These are phyloP conservation scores for Anarhynchus alexandrinus DNA, from an alignment of 2,113 vertebrate genomes.

Conservation along the genomic window DNA sequence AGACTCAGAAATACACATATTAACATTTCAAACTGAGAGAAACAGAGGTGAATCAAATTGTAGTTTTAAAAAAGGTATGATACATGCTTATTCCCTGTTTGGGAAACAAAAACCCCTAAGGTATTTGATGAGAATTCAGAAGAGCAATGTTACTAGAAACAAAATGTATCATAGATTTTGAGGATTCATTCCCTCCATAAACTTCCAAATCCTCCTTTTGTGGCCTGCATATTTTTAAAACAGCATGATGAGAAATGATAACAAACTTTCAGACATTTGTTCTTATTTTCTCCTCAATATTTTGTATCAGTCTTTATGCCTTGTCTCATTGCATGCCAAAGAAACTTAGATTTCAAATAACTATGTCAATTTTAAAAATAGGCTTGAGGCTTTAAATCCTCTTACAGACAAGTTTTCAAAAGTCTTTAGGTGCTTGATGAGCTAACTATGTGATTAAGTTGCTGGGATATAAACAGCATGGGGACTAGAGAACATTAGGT, in stretches of 20 bases:
- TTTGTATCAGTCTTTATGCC: background rate
- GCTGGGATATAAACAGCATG: background rate
- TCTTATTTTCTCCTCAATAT: background rate
- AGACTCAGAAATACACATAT: background rate
- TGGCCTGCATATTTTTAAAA: background rate
- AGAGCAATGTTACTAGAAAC: background rate
- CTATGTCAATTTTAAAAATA: background rate
- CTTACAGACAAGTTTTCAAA: background rate
- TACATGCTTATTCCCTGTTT: background rate
- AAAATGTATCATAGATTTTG: background rate
- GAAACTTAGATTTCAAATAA: background rate
- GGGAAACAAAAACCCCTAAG: background rate
- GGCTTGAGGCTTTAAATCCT: background rate
- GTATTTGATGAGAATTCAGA: background rate
- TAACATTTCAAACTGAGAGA: background rate
- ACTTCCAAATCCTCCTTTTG: background rate
- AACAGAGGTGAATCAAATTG: background rate
- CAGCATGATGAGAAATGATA: background rate
- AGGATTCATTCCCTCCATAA: background rate
- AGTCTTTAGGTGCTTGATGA: background rate
- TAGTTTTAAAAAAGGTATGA: background rate
- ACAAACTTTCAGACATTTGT: background rate
- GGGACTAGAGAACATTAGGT: background rate
- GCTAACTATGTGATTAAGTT: background rate
- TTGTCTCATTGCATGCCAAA: background rate